These are phyloP conservation scores for Battus philenor DNA, from an alignment of 1,140 invertebrate species.

Conservation along the genomic window DNA sequence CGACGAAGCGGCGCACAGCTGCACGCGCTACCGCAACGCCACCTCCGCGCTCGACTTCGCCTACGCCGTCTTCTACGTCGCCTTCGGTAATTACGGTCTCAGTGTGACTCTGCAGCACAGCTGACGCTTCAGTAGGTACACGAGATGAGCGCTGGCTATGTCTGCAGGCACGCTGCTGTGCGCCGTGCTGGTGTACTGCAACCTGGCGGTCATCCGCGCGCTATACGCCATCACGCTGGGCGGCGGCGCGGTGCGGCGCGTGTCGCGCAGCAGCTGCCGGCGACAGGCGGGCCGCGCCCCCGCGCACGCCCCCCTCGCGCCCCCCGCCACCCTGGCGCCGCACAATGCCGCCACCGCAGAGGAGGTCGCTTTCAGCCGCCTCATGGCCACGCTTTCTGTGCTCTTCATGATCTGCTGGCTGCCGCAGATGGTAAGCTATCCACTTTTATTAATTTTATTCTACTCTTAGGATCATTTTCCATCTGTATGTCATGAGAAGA, in stretches of 20 bases:
- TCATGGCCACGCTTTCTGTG: conserved; percentile 89
- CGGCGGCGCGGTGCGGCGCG: conserved; percentile 71
- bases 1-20: conserved; percentile 71
- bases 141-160: conserved; percentile 10
- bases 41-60: conserved; percentile 79
- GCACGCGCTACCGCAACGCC: conserved; percentile 84
- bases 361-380: conserved; percentile 87
- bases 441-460: no score
- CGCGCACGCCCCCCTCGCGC: conserved; percentile 25
- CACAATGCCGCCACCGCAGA: conserved; percentile 81
- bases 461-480: no score
- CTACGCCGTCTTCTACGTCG: conserved; percentile 87
- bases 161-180: conserved; percentile 83
- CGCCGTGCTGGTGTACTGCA: conserved; percentile 86
- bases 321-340: conserved; percentile 25
- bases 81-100: conserved; percentile 78
- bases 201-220: conserved; percentile 86
- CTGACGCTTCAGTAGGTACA: no score
- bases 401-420: conserved; percentile 91
- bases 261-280: conserved; percentile 74
- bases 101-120: background rate
- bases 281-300: conserved; percentile 36
- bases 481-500: no score
- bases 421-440: conserved; percentile 91
- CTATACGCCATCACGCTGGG: conserved; percentile 79